Evolutionary conservation across 2,113 vertebrate genomes (phyloP), one percentile per base, ranked within the genome.

Genomic region (Erpornis zantholeuca): DNA sequence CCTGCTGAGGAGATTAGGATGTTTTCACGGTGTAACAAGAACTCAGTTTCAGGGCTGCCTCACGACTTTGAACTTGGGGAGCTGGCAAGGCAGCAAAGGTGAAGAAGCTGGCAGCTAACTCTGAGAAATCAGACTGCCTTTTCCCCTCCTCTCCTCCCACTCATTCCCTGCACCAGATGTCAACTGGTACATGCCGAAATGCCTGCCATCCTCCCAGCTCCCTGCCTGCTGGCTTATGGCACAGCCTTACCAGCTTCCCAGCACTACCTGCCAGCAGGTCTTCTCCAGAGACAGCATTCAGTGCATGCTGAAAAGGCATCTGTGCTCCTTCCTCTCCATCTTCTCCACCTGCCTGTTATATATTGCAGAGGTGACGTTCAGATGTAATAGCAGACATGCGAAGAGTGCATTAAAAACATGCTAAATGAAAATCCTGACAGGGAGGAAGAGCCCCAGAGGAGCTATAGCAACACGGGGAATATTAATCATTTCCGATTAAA

Each of bases 81-180:
- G 57, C 33, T 84, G 83, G 56, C 90, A 88, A 61, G 68, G 68
- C 6, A 0, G 52, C 0, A 0, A 71, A 69, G 52, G 66, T 56
- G 3, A 92, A 68, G 86, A 71, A 86, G 36, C 61, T 92, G 86
- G 90, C 77, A 96, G 28, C 63, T 54, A 72, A 45, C 66, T 65
- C 66, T 53, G 33, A 47, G 71, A 73, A 94, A 87, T 47, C 49
- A 59, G 22, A 15, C 65, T 96, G 89, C 66, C 66, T 95, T 82
- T 65, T 53, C 15, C 45, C 50, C 79, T 84, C 69, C 45, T 76
- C 23, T n/a, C 47, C 49, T 90, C 90, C 90, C 57, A 89, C 89
- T 65, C 70, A 23, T 89, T 95, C 77, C 61, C 49, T 95, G 44
- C 83, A 89, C 91, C 95, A 95, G 86, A 95, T 90, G 86, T 87